Conservation (phyloP, 30 jellyfish, hydroid and myxozoan species). For the Cassiopea andromeda region DNA sequence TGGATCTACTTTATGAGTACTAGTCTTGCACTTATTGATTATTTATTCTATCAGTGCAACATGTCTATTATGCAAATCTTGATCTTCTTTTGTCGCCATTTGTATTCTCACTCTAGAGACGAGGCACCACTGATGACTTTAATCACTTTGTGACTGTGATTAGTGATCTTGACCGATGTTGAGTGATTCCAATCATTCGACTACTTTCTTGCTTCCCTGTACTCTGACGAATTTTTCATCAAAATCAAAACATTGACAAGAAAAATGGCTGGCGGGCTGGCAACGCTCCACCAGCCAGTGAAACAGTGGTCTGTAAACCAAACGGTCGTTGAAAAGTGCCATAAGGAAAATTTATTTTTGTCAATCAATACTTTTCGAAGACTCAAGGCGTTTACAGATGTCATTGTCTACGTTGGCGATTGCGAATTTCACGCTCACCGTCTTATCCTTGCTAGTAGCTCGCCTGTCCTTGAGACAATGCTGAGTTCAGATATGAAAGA, state of each 20-base stretch:
- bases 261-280: slow-evolving; percentile 37
- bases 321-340: slow-evolving; percentile 38
- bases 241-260: slow-evolving; percentile 18
- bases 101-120: neutral
- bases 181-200: too few relatives aligned
- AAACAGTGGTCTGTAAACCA: slow-evolving; percentile 27
- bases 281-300: slow-evolving; percentile 25
- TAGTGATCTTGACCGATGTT: too few relatives aligned
- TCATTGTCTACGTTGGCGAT: slow-evolving; percentile 33
- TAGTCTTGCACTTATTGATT: neutral
- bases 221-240: neutral
- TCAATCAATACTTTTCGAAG: slow-evolving; percentile 33
- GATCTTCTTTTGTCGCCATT: neutral
- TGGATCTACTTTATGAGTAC: neutral
- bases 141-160: too few relatives aligned
- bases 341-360: slow-evolving; percentile 45
- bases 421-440: slow-evolving; percentile 76
- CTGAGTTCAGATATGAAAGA: slow-evolving; percentile 84
- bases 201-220: neutral
- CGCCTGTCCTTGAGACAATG: slow-evolving; percentile 93
- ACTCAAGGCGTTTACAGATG: slow-evolving; percentile 78
- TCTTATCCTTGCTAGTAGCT: slow-evolving; percentile 83
- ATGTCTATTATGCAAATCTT: neutral
- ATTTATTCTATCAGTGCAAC: neutral
- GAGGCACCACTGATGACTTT: neutral